Base-by-base conservation (phyloP, 2,888 invertebrate species). In the Cephus runcator region DNA sequence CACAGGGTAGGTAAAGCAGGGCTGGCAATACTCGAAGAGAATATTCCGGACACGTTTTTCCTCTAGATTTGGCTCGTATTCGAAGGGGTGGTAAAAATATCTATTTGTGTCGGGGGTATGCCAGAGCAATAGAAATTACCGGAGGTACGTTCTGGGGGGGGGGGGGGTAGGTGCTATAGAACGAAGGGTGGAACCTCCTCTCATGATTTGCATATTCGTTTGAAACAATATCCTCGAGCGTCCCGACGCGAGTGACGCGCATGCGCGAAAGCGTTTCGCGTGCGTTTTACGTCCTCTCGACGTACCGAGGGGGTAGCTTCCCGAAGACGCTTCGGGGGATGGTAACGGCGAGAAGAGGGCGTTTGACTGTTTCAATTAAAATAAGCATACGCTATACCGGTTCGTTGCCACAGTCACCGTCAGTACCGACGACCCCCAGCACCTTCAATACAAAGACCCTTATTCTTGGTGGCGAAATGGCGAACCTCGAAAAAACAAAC, bases 141-240 rank as follows among this genome's bases (percentile, higher is more conserved):
- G 81, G 84, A 83, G 83, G 80, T 84, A 69, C 15, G 33, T 73
- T 33, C 1, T 0, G 11, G 12, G 34, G 34, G 73, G 11, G 36
- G 30, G 31, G 15, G 12, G 6, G 3, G 33, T 31, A n/a, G 12
- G 23, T 33, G 69, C 23, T 36, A 30, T 33, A 23, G 34, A 68
- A 34, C 69, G 73, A 71, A 75, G 56, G 56, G 56, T 2, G 23
- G 9, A 71, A 69, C 68, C 69, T 82, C 79, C 79, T 82, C 84
- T 88, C 88, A 90, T 91, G 87, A 91, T 91, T 91, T 91, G 91
- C 91, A 91, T 91, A 91, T 91, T 91, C 90, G 90, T 90, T 90
- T 90, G 90, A 90, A 91, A 91, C 91, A 90, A 91, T 91, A 91
- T 90, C 88, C 89, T 82, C 84, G 85, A 86, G 87, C 56, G 9